phyloP scores from a whole-genome alignment of 2,113 vertebrate genomes.

The Mastomys coucha region DNA sequence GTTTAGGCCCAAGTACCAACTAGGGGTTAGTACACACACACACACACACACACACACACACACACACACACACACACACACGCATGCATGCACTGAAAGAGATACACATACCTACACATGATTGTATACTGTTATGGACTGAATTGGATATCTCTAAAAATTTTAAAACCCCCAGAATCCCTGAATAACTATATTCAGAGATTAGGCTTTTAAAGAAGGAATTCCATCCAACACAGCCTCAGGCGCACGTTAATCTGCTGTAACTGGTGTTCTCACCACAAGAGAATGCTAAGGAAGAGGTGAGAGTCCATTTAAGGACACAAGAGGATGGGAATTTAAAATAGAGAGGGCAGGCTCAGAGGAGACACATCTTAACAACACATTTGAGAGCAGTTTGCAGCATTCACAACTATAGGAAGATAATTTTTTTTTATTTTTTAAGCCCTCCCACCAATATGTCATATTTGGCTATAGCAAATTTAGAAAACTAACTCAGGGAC shows the following conservation, averaged over 20 bases:
- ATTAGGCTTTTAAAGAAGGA: neutral
- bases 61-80: neutral
- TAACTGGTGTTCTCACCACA: neutral
- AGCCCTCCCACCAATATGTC: neutral
- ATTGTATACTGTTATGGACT: neutral
- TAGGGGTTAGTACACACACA: neutral
- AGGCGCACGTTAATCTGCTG: neutral
- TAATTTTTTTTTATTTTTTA: neutral
- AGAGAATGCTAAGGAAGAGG: neutral
- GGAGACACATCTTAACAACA: neutral
- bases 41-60: neutral
- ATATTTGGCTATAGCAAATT: neutral
- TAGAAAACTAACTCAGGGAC: neutral
- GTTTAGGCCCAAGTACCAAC: neutral
- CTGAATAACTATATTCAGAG: neutral
- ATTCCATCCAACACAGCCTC: neutral
- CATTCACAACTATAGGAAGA: neutral
- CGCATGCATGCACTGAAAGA: neutral
- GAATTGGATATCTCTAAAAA: neutral
- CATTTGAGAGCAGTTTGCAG: neutral
- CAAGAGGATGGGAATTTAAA: rapidly evolving
- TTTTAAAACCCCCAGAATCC: neutral
- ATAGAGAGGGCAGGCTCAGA: neutral
- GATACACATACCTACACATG: too few relatives aligned
- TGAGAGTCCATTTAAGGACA: neutral